These are phyloP conservation scores for Polydrusus tereticollis DNA, from an alignment of 2,888 invertebrate genomes.

Conservation along the genomic window DNA sequence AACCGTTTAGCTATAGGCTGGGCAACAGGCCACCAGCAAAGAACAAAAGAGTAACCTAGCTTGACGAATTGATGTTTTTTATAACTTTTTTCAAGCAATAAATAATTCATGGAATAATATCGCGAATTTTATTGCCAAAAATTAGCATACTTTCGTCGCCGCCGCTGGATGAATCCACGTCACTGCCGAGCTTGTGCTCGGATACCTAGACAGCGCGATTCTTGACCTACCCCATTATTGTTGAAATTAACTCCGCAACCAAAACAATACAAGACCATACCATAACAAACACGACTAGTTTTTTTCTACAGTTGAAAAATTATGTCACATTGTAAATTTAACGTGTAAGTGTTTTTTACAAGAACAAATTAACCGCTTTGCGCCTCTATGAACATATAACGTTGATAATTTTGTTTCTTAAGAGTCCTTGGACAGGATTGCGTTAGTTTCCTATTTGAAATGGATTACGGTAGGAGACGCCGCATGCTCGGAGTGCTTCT, in stretches of 20 bases:
- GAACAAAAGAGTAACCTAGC: neutral
- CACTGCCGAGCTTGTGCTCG: constrained; percentile 4
- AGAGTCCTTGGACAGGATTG: too few species aligned
- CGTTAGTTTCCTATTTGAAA: too few species aligned
- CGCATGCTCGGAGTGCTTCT: too few species aligned
- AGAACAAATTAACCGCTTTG: too few species aligned
- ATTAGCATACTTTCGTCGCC: neutral
- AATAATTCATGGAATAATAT: neutral
- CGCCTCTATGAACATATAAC: too few species aligned
- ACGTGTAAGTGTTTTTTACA: too few species aligned
- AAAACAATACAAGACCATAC: constrained; percentile 11
- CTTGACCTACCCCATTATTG: constrained; percentile 18
- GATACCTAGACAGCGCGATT: constrained; percentile 13
- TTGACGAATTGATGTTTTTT: neutral
- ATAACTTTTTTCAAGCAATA: neutral
- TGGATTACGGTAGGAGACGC: too few species aligned
- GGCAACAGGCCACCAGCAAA: neutral
- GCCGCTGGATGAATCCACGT: neutral
- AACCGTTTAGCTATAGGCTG: too few species aligned
- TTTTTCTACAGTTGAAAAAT: neutral
- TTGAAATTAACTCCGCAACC: constrained; percentile 27
- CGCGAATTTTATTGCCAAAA: neutral
- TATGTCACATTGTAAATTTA: neutral
- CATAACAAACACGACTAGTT: neutral
- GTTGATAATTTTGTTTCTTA: too few species aligned